Evolutionary conservation across 2,888 invertebrate genomes (phyloP), one percentile per base, ranked within the genome.

Genomic region (Cephus runcator): DNA sequence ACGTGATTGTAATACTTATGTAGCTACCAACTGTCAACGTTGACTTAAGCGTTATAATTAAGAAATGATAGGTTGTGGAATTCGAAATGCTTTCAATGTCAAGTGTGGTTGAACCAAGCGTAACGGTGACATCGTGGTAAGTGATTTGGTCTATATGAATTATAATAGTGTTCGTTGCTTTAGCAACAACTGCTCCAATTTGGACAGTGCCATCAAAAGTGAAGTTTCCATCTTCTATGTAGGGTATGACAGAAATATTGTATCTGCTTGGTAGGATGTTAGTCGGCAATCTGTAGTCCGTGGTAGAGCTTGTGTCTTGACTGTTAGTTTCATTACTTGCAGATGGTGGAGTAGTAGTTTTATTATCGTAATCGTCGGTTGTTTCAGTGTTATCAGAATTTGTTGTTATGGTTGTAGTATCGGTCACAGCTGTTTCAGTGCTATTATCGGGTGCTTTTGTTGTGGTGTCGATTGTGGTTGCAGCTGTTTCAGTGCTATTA

Each of bases 211-310:
- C 88, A 2, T 84, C 76, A 84, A 90, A 35, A 0, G 82, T 85
- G 30, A 88, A 88, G 31, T 90, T 91, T 0, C 87, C 87, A 6
- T 92, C 88, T 56, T 89, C 88, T 0, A 94, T 92, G 75, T 93
- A 87, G 0, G 94, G 91, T 75, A 87, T 91, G 0, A 95, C 88
- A 23, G 87, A 87, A 23, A 95, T 92, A 31, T 92, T 92, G 85
- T 95, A 95, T 81, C 92, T 92, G 0, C 88, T 90, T 0, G 95
- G 95, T n/a, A 85, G 85, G 0, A 94, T 91, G 56, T 91, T 92
- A 0, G 89, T 90, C 0, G 95, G 94, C 12, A 95, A 90, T 0
- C 93, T 92, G 87, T 94, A 94, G 6, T 76, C 78, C 1, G 9
- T 75, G 4, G 69, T 77, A 71, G 33, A 71, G 11, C 71, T 31